Evolutionary conservation across 2,888 invertebrate species (phyloP).

Genomic region (Dasypolia templi): DNA sequence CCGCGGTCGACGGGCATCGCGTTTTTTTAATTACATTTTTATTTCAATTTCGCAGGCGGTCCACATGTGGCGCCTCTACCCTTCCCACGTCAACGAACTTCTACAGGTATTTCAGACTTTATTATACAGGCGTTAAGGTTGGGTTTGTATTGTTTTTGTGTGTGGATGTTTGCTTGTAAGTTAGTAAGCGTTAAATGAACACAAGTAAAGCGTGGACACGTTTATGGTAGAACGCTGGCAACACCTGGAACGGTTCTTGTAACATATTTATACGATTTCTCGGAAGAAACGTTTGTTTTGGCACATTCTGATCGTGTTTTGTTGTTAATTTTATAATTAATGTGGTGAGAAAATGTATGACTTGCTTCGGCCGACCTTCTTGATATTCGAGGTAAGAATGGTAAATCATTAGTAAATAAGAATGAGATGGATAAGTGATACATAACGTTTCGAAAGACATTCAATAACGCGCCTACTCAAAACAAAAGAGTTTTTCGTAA

Average conservation of each 20-base stretch:
- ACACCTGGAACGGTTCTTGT: constrained; percentile 80
- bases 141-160: constrained; percentile 27
- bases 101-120: constrained; percentile 48
- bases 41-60: constrained; percentile 81
- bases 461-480: neutral
- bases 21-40: constrained; percentile 76
- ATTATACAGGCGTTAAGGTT: constrained; percentile 41
- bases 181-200: constrained; percentile 81
- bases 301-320: constrained; percentile 54
- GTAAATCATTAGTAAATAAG: constrained; percentile 44
- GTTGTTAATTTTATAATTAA: constrained; percentile 66
- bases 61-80: constrained; percentile 85
- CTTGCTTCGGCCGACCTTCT: constrained; percentile 35
- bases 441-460: constrained; percentile 29
- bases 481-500: too few species aligned
- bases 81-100: constrained; percentile 72
- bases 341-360: constrained; percentile 64
- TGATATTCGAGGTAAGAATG: constrained; percentile 40
- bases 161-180: constrained; percentile 52
- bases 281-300: constrained; percentile 69
- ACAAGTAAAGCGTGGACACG: constrained; percentile 81
- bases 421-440: constrained; percentile 39
- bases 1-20: constrained; percentile 67
- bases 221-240: constrained; percentile 79
- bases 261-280: constrained; percentile 78